phyloP scores from a whole-genome alignment of 2,113 vertebrate genomes.

The Scalopus aquaticus region DNA sequence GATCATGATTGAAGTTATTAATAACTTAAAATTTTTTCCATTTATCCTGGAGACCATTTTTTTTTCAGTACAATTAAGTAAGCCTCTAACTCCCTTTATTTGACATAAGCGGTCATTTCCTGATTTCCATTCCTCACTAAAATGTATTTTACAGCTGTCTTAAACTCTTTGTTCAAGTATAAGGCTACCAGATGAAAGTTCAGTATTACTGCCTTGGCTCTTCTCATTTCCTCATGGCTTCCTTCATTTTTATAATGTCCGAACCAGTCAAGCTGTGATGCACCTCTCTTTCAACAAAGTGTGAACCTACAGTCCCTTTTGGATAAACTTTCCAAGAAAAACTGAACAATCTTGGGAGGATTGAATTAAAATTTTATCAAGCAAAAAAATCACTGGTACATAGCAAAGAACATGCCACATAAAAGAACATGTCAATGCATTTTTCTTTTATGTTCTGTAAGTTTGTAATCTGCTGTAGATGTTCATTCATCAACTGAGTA shows the following conservation, averaged over 20 bases:
- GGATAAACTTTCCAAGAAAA: not conserved
- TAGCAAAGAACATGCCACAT: not conserved
- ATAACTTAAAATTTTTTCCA: conserved; percentile 27
- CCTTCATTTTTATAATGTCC: conserved; percentile 25
- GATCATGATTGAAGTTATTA: conserved; percentile 43
- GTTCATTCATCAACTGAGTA: not conserved
- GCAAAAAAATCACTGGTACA: not conserved
- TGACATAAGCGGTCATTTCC: conserved; percentile 48
- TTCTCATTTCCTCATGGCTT: conserved; percentile 2
- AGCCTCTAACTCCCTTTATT: conserved; percentile 21
- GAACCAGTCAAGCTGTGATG: not conserved
- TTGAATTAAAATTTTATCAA: not conserved
- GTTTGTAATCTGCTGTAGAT: not conserved
- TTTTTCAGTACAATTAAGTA: not conserved
- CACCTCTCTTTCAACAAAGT: not conserved
- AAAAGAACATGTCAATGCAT: not conserved
- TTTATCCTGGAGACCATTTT: not conserved
- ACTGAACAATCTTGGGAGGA: not conserved
- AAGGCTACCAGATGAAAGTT: conserved; percentile 47
- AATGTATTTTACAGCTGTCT: conserved; percentile 61
- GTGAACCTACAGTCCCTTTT: not conserved
- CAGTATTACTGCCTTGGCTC: not conserved
- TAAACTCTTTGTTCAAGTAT: conserved; percentile 36
- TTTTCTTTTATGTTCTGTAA: not conserved
- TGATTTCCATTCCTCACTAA: conserved; percentile 22